Percentiles rank a stretch among this genome's conserved stretches.
Evolutionary conservation across 2,888 invertebrate species (phyloP).

Genomic region (Tinea semifulvella): DNA sequence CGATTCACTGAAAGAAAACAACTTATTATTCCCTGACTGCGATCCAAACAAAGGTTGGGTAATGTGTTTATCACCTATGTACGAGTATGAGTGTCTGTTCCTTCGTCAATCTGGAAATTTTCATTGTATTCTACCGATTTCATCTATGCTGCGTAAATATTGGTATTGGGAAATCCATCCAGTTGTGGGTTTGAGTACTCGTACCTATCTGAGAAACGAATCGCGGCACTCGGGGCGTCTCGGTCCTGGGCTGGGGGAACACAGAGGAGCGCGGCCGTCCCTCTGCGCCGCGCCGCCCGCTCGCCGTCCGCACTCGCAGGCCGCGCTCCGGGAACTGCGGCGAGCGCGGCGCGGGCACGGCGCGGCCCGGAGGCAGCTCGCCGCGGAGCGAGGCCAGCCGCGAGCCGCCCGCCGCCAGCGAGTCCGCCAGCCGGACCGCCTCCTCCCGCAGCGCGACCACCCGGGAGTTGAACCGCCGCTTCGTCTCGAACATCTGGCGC

Average conservation of each 20-base stretch:
- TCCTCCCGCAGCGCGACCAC: slow-evolving; percentile 44
- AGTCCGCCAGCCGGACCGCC: slow-evolving; percentile 37
- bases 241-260: slow-evolving; percentile 32
- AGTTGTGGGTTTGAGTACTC: too few species aligned
- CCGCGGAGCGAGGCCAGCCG: slow-evolving; percentile 62
- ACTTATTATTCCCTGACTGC: too few species aligned
- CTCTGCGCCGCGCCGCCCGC: not conserved
- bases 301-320: not conserved
- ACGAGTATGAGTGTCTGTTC: too few species aligned
- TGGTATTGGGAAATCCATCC: too few species aligned
- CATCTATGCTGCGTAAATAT: too few species aligned
- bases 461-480: slow-evolving; percentile 47
- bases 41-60: too few species aligned
- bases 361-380: slow-evolving; percentile 63
- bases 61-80: too few species aligned
- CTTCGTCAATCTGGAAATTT: too few species aligned
- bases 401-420: slow-evolving; percentile 44
- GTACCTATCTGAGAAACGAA: slow-evolving; percentile 46
- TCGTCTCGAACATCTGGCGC: slow-evolving; percentile 45
- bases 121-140: too few species aligned
- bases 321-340: slow-evolving; percentile 66
- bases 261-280: slow-evolving; percentile 24
- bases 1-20: slow-evolving; percentile 31
- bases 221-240: slow-evolving; percentile 31
- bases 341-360: slow-evolving; percentile 55